Conservation (phyloP, 2,888 invertebrate genomes). For the Polyploca ridens region DNA sequence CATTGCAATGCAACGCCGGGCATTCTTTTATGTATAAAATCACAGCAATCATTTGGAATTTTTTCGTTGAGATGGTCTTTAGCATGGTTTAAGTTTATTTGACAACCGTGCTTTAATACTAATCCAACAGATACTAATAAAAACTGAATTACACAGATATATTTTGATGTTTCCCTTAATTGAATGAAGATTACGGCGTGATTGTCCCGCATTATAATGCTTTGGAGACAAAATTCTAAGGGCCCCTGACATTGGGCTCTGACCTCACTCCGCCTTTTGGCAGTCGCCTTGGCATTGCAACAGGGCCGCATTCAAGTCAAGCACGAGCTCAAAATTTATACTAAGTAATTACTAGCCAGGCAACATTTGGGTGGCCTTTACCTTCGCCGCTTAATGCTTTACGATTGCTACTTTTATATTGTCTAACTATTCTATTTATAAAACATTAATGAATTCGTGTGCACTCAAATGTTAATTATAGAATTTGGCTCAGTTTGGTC, state of each 20-base stretch:
- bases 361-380: slow-evolving; percentile 45
- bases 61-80: too few species aligned
- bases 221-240: slow-evolving; percentile 66
- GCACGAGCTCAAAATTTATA: slow-evolving; percentile 58
- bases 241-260: slow-evolving; percentile 81
- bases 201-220: slow-evolving; percentile 37
- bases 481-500: slow-evolving; percentile 41
- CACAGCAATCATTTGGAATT: too few species aligned
- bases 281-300: slow-evolving; percentile 81
- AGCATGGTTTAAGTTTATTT: too few species aligned
- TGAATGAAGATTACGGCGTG: slow-evolving; percentile 20
- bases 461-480: slow-evolving; percentile 48
- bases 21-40: too few species aligned
- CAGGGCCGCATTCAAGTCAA: slow-evolving; percentile 59
- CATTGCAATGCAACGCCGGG: too few species aligned
- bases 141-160: neutral
- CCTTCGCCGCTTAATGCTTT: slow-evolving; percentile 37
- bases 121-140: neutral
- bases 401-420: slow-evolving; percentile 12
- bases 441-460: slow-evolving; percentile 31
- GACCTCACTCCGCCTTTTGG: slow-evolving; percentile 76
- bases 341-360: slow-evolving; percentile 47
- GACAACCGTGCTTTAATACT: neutral
- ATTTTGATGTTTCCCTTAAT: slow-evolving; percentile 19
- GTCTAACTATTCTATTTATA: slow-evolving; percentile 15